Evolutionary conservation across 1,140 invertebrate genomes (phyloP), one percentile per base, ranked within the genome.

Genomic region (Zophobas atratus): DNA sequence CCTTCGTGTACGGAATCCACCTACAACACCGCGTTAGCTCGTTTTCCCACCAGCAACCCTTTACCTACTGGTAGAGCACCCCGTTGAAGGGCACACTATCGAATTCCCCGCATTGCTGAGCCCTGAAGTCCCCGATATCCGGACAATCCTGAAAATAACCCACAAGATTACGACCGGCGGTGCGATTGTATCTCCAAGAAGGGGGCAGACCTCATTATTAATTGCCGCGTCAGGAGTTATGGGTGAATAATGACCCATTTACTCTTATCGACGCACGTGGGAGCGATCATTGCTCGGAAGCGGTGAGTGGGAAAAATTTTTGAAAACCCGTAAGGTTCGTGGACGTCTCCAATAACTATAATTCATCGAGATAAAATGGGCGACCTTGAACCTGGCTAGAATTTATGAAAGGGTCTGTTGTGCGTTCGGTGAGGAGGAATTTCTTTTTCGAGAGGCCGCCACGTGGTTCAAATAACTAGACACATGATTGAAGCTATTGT

Each of bases 1-100:
- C 94, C 84, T 94, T 94, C 46, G 91, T 93, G 86, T 97, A 97
- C 0, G 95, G 95, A 70, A 96, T 90, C 95, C 95, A 97, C 75
- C 94, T 95, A 6, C 88, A 86, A 79, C 82, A 81, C 84, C 41
- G 46, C 36, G 8, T 49, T 43, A 77, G 53, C 20, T 57, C 67
- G 20, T 82, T 79, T 78, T n/a, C 41, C 34, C 33, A 49, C 20
- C 20, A n/a, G 6, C 2, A 39, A 53, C 36, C 48, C 6, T 46
- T 76, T 46, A 92, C 93, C 92, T 88, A 96, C 92, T 92, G 89
- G 84, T 96, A 95, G 84, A 88, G 90, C 43, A 92, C 86, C 33
- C 92, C 94, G 83, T 96, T 94, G 82, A 96, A 96, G 5, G 91
- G 89, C 35, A 92, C 87, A 33, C 87, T 86, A 86, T 98, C 92